Evolutionary conservation across 2,888 invertebrate species (phyloP), one percentile per base, ranked within the genome.

Genomic region (Pandemis heparana): DNA sequence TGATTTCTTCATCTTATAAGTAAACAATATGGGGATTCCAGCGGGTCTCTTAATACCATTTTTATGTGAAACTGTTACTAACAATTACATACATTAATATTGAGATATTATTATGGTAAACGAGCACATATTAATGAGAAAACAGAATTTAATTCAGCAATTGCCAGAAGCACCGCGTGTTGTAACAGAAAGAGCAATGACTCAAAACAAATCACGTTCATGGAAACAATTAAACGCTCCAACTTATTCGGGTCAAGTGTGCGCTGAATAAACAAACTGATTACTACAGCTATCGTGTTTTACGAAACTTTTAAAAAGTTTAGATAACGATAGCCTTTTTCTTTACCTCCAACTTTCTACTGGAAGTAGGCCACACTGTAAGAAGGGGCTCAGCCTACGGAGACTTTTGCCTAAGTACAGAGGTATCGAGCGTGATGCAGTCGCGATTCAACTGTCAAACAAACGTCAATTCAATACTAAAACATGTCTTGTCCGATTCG

Each of bases 191-290:
- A 48, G 73, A 23, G 70, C 75, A 70, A 67, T 56, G 66, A 73
- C 75, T 75, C 73, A 65, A 82, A 81, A 80, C 79, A 80, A 77
- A 78, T 75, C 76, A 77, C 76, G 76, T 77, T 74, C 75, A 77
- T 79, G 78, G 78, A 77, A 80, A 79, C 77, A 77, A 77, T 77
- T 74, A 74, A 65, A 68, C 56, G 68, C 67, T 5, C 71, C 71
- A 78, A 78, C 79, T 78, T 78, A 85, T 83, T 79, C 82, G 81
- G 85, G 85, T 85, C 83, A 82, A 81, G 85, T 86, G 84, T 82
- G 82, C 80, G 79, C 79, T 76, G 80, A 81, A 83, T 82, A 78
- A 85, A 86, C 88, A 83, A 68, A n/a, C 63, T 68, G 56, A 69
- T 73, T 69, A 68, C 68, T n/a, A 12, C 18, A n/a, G 51, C 65